Evolutionary conservation across 2,888 invertebrate genomes (phyloP).

Genomic region (Palloptera scutellata): DNA sequence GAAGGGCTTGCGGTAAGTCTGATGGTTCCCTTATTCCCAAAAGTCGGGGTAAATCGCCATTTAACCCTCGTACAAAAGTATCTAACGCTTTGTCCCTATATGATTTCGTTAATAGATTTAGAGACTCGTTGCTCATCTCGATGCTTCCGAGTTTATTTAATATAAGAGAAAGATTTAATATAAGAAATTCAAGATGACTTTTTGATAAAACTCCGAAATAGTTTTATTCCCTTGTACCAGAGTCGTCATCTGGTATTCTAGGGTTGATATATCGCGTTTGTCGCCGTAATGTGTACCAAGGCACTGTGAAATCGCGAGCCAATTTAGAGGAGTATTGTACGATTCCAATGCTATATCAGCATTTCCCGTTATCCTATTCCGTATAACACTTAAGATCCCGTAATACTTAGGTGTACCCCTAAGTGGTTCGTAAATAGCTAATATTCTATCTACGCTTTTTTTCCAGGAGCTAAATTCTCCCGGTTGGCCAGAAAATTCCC

Average conservation of each 20-base stretch:
- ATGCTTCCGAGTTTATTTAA: not conserved
- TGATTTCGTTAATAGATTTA: not conserved
- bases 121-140: not conserved
- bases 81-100: slow-evolving; percentile 9
- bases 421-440: not conserved
- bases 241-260: slow-evolving; percentile 14
- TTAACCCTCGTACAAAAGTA: slow-evolving; percentile 4
- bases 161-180: slow-evolving; percentile 22
- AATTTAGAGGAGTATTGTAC: slow-evolving; percentile 27
- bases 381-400: slow-evolving; percentile 9
- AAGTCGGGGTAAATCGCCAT: not conserved
- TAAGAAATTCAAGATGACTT: too few species aligned
- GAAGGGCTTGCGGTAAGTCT: slow-evolving; percentile 9
- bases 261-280: slow-evolving; percentile 20
- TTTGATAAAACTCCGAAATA: slow-evolving; percentile 3
- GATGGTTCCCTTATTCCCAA: slow-evolving; percentile 14
- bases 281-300: slow-evolving; percentile 19
- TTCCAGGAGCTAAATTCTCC: slow-evolving; percentile 19
- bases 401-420: slow-evolving; percentile 12
- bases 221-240: slow-evolving; percentile 4
- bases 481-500: slow-evolving; percentile 7
- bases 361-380: slow-evolving; percentile 13
- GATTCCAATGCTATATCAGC: slow-evolving; percentile 18
- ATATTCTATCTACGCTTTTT: slow-evolving; percentile 9
- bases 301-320: slow-evolving; percentile 11